Evolutionary conservation across 2,113 vertebrate species (phyloP), one percentile per base, ranked within the genome.

Genomic region (Prionailurus viverrinus): DNA sequence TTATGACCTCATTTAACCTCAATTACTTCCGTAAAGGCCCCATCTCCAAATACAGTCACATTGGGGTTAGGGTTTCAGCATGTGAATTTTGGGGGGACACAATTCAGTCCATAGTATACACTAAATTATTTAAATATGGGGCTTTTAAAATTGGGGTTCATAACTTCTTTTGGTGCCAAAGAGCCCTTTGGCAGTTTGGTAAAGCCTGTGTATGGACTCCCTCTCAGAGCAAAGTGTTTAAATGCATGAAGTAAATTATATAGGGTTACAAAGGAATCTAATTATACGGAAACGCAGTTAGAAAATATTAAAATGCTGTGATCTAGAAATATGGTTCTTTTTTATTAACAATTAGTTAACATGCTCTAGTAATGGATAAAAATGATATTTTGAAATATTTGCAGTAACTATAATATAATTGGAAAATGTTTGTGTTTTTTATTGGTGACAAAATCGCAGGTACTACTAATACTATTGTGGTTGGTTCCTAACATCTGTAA

Each of bases 281-380:
- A 86, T 79, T 85, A 82, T 68, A 53, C 80, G 33, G 14, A 86
- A 96, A 96, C 89, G 51, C 53, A 93, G 39, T 93, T 96, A 91
- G 29, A 97, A 95, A 96, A 63, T 78, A 48, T 88, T 96, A 78
- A 96, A 86, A 69, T 5, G 61, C 85, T 81, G 27, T 93, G 55
- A 79, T 71, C 73, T 83, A 94, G 83, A 97, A 88, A 79, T 95
- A 94, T 4, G 41, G 58, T 48, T 89, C 48, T 76, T 76, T 74
- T 36, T 95, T 95, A 88, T 96, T 89, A 89, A 74, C 36, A 89
- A n/a, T 90, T 95, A 82, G 73, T 89, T 90, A 73, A 94, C 41
- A 93, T 91, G 25, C 39, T 81, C 36, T 76, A 73, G 6, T 82
- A 81, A 76, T 92, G 10, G 36, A 4, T 71, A 89, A 96, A 91